These are phyloP conservation scores for Troilus luridus DNA, from an alignment of 2,888 invertebrate genomes.

Conservation along the genomic window DNA sequence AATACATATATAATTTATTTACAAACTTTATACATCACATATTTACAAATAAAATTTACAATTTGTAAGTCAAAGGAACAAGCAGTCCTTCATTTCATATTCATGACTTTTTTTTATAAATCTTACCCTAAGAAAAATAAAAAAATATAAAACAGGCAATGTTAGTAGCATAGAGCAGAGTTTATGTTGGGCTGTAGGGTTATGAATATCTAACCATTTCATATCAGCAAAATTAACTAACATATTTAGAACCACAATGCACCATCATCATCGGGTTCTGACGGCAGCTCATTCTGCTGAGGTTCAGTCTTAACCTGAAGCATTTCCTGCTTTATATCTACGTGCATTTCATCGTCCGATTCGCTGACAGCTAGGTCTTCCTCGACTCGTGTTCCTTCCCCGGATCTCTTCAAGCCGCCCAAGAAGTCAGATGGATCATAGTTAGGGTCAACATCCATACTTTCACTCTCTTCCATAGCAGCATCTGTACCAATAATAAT, in stretches of 20 bases:
- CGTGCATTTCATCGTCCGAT: slow-evolving; percentile 77
- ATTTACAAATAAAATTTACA: slow-evolving; percentile 21
- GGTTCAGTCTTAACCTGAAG: slow-evolving; percentile 66
- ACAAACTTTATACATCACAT: slow-evolving; percentile 19
- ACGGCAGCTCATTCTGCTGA: slow-evolving; percentile 65
- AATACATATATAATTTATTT: slow-evolving; percentile 33
- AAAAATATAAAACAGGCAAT: slow-evolving; percentile 30
- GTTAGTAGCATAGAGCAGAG: neutral
- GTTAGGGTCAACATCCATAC: slow-evolving; percentile 83
- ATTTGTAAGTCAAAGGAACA: neutral
- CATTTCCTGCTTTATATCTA: slow-evolving; percentile 64
- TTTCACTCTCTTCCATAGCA: slow-evolving; percentile 70
- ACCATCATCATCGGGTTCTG: slow-evolving; percentile 71
- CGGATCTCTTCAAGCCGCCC: slow-evolving; percentile 70
- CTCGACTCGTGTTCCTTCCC: slow-evolving; percentile 71
- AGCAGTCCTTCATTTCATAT: neutral
- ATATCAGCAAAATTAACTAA: neutral
- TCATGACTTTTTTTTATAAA: neutral
- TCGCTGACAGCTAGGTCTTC: slow-evolving; percentile 84
- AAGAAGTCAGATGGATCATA: slow-evolving; percentile 91
- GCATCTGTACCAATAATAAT: slow-evolving; percentile 36
- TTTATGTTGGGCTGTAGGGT: neutral
- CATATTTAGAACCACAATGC: slow-evolving; percentile 74
- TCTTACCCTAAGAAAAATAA: neutral
- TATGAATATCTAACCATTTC: neutral